Evolutionary conservation across 2,113 vertebrate species (phyloP).

Genomic region (Eira barbara): DNA sequence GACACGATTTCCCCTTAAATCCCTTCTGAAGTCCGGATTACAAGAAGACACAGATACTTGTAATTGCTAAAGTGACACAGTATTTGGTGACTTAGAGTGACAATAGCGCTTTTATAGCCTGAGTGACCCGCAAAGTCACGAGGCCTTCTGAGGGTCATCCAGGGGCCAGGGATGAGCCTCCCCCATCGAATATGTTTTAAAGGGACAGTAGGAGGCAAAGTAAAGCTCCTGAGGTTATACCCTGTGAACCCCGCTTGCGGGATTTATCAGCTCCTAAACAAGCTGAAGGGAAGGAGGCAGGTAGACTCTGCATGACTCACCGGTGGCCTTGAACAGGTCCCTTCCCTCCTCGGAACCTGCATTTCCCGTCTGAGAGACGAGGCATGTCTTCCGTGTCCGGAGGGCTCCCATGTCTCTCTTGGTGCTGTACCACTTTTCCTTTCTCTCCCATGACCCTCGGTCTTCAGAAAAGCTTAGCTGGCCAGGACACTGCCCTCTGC

Average conservation of each 20-base stretch:
- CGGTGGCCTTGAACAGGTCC: fast-evolving
- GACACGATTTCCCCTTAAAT: background rate
- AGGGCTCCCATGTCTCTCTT: background rate
- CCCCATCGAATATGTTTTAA: background rate
- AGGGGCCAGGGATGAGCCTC: background rate
- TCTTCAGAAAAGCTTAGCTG: background rate
- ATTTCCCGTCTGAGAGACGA: background rate
- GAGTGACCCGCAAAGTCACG: background rate
- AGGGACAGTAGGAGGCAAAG: background rate
- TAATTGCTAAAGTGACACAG: background rate
- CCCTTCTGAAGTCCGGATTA: background rate
- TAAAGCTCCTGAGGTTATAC: fast-evolving
- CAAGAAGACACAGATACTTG: background rate
- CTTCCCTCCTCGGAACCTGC: background rate
- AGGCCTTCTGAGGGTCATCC: background rate
- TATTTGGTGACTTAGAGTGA: background rate
- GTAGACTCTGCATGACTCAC: fast-evolving
- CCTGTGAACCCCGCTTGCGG: fast-evolving
- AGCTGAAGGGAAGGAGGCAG: fast-evolving
- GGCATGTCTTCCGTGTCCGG: fast-evolving
- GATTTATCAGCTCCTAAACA: fast-evolving
- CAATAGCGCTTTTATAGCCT: background rate
- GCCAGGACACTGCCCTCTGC: fast-evolving
- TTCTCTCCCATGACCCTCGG: background rate
- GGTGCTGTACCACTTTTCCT: fast-evolving